These are phyloP conservation scores for Phyllotreta cruciferae DNA, from an alignment of 2,888 invertebrate genomes.

Conservation along the genomic window DNA sequence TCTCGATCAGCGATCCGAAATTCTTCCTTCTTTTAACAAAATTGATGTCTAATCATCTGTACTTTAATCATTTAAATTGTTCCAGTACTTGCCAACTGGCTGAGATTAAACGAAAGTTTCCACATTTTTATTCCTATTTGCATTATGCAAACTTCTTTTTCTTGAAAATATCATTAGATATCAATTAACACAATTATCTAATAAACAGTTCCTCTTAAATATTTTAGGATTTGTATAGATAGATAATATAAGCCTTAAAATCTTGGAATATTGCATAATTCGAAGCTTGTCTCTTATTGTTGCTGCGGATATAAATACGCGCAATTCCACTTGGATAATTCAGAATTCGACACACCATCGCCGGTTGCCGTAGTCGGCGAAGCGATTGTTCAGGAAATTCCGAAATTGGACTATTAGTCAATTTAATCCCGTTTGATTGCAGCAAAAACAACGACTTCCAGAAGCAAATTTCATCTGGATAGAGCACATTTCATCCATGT, in stretches of 20 bases:
- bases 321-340: constrained; percentile 19
- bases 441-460: constrained; percentile 21
- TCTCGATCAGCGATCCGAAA: constrained; percentile 8
- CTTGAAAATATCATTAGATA: background rate
- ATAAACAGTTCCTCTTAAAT: too few species aligned
- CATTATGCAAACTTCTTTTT: background rate
- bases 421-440: constrained; percentile 22
- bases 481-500: constrained; percentile 8
- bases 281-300: constrained; percentile 18
- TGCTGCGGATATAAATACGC: constrained; percentile 17
- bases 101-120: constrained; percentile 3
- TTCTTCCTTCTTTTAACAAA: constrained; percentile 4
- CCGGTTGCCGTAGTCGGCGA: constrained; percentile 1
- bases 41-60: constrained; percentile 8
- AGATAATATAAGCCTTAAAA: too few species aligned
- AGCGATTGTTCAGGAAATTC: constrained; percentile 19
- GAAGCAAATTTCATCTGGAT: constrained; percentile 15
- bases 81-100: background rate
- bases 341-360: constrained; percentile 18
- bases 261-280: too few species aligned
- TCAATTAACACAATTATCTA: too few species aligned
- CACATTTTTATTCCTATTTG: background rate
- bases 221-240: too few species aligned
- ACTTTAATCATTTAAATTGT: constrained; percentile 2
- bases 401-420: constrained; percentile 24